Evolutionary conservation across 2,113 vertebrate species (phyloP).

Genomic region (Chaetura pelagica): DNA sequence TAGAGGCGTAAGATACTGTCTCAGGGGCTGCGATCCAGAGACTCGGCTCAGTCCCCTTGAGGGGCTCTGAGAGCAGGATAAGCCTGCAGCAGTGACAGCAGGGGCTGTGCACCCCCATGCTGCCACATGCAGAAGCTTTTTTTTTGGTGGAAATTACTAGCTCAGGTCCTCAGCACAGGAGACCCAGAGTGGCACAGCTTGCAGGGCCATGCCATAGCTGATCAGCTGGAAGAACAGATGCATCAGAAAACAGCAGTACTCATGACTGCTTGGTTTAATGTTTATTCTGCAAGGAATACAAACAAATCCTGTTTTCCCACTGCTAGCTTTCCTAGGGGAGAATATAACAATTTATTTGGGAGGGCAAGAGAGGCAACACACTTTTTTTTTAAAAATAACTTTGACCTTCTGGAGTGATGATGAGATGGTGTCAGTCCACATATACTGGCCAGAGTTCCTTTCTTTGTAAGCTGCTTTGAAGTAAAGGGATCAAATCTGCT

Average conservation of each 20-base stretch:
- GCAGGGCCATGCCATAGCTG: neutral
- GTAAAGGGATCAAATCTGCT: neutral
- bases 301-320: slow-evolving; percentile 5
- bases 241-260: neutral
- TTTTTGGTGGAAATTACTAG: neutral
- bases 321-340: neutral
- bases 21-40: neutral
- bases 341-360: neutral
- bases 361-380: neutral
- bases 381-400: neutral
- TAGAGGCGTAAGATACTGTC: neutral
- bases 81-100: neutral
- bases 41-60: neutral
- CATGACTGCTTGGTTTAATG: neutral
- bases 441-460: neutral
- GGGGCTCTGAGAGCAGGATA: neutral
- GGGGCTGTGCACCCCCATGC: neutral
- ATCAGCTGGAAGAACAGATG: neutral
- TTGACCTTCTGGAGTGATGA: neutral
- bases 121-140: neutral
- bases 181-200: neutral
- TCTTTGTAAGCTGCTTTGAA: neutral
- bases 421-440: neutral
- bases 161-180: neutral
- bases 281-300: slow-evolving; percentile 10